Conservation (phyloP, 1,140 invertebrate species). For the Proctacanthus coquilletti region DNA sequence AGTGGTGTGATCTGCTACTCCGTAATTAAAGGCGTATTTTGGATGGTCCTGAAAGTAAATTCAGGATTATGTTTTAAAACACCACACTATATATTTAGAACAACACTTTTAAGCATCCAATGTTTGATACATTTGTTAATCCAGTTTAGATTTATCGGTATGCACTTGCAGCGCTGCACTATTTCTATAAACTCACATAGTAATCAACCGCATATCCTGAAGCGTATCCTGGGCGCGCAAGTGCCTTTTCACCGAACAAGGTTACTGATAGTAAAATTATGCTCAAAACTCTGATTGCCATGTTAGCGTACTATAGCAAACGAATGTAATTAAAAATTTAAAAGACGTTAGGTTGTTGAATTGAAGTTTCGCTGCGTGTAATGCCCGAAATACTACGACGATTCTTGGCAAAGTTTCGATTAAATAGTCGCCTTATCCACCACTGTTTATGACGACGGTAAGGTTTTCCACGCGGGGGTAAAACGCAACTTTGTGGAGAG, state of each 20-base stretch:
- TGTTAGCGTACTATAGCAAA: slow-evolving; percentile 20
- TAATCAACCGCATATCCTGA: slow-evolving; percentile 28
- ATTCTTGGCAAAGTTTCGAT: slow-evolving; percentile 27
- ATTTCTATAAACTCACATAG: slow-evolving; percentile 22
- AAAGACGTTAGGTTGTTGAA: slow-evolving; percentile 5
- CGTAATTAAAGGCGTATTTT: slow-evolving; percentile 38
- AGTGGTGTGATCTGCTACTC: slow-evolving; percentile 34
- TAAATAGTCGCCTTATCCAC: too few relatives aligned
- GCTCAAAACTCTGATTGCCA: too few relatives aligned
- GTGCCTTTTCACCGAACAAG: slow-evolving; percentile 15
- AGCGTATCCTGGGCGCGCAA: slow-evolving; percentile 16
- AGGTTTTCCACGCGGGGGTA: too few relatives aligned
- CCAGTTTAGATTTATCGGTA: not conserved
- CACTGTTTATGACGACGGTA: too few relatives aligned
- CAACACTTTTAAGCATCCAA: too few relatives aligned
- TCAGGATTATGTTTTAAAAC: too few relatives aligned
- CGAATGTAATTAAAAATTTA: slow-evolving; percentile 10
- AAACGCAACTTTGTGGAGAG: too few relatives aligned
- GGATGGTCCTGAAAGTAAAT: slow-evolving; percentile 27
- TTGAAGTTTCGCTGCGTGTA: slow-evolving; percentile 3
- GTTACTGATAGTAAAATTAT: slow-evolving; percentile 20
- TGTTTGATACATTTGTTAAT: too few relatives aligned
- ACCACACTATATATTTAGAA: too few relatives aligned
- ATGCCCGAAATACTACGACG: slow-evolving; percentile 29
- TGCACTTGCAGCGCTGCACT: too few relatives aligned